Percentiles rank a stretch among this genome's conserved stretches.
Evolutionary conservation across 2,888 invertebrate species (phyloP).

Genomic region (Folsomia candida): DNA sequence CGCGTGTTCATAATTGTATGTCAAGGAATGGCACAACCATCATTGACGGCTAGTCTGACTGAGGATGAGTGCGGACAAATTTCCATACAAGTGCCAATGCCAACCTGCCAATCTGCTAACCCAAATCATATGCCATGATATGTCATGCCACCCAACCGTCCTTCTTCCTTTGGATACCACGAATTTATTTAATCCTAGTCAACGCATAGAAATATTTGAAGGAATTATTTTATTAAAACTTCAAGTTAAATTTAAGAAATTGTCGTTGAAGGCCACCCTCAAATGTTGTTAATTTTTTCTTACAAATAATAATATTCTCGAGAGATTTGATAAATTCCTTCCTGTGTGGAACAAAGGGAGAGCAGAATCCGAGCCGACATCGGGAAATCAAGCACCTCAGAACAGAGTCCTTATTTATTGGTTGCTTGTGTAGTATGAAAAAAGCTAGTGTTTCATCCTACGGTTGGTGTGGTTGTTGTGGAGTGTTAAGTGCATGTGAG

Average conservation of each 20-base stretch:
- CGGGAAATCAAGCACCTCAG: not conserved
- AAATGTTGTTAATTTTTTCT: not conserved
- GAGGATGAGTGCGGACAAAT: not conserved
- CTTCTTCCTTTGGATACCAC: not conserved
- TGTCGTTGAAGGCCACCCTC: too few relatives aligned
- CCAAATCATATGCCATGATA: not conserved
- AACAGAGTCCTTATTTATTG: not conserved
- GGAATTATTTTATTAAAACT: constrained; percentile 1
- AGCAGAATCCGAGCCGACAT: not conserved
- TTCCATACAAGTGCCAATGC: not conserved
- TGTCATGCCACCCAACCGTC: not conserved
- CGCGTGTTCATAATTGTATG: constrained; percentile 8
- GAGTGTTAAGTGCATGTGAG: not conserved
- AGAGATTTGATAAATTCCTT: constrained; percentile 2
- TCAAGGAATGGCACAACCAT: not conserved
- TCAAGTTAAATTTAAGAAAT: not conserved
- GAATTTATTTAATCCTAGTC: too few relatives aligned
- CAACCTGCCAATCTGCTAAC: too few relatives aligned
- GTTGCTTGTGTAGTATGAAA: not conserved
- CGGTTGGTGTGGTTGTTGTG: not conserved
- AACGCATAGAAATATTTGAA: constrained; percentile 18
- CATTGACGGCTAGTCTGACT: too few relatives aligned
- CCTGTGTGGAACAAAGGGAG: not conserved
- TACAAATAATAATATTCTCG: not conserved
- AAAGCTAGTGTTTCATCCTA: not conserved